Conservation (phyloP, 37 sponge, comb jelly and placozoan species). For the Bolinopsis microptera region DNA sequence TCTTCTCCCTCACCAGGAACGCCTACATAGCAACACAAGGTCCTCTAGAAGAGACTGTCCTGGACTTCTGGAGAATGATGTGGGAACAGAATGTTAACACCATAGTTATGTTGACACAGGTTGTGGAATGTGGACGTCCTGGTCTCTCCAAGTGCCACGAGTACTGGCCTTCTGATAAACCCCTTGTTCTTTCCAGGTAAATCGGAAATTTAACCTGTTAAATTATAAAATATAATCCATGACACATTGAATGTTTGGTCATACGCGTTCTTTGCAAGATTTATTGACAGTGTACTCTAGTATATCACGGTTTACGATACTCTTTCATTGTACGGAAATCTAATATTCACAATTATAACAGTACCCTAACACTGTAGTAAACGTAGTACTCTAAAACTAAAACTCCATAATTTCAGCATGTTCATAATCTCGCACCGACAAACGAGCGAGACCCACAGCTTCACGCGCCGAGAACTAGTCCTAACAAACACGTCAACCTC, state of each 20-base stretch:
- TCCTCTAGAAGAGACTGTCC: slow-evolving; percentile 54
- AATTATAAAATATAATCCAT: too few species aligned
- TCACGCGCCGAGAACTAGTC: slow-evolving; percentile 18
- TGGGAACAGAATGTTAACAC: slow-evolving; percentile 65
- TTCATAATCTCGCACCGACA: slow-evolving; percentile 30
- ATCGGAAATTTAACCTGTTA: too few species aligned
- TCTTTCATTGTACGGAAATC: too few species aligned
- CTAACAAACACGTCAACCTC: slow-evolving; percentile 29
- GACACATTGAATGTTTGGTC: too few species aligned
- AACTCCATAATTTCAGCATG: slow-evolving; percentile 54
- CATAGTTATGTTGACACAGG: slow-evolving; percentile 56
- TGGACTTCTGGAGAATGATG: slow-evolving; percentile 58
- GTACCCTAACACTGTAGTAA: background rate
- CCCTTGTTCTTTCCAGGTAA: background rate
- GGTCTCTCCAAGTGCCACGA: slow-evolving; percentile 61
- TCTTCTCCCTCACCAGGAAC: too few species aligned
- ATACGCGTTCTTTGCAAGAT: too few species aligned
- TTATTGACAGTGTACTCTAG: too few species aligned
- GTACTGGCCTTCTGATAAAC: slow-evolving; percentile 65
- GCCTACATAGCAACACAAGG: slow-evolving; percentile 60
- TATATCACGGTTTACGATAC: too few species aligned
- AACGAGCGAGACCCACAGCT: slow-evolving; percentile 23
- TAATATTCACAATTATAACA: too few species aligned
- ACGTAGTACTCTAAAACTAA: too few species aligned
- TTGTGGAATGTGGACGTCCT: slow-evolving; percentile 46